Percentiles rank a stretch among this genome's conserved stretches.
These are phyloP conservation scores for Drosophila buzzatii DNA, from an alignment of 2,888 invertebrate genomes.

Conservation along the genomic window DNA sequence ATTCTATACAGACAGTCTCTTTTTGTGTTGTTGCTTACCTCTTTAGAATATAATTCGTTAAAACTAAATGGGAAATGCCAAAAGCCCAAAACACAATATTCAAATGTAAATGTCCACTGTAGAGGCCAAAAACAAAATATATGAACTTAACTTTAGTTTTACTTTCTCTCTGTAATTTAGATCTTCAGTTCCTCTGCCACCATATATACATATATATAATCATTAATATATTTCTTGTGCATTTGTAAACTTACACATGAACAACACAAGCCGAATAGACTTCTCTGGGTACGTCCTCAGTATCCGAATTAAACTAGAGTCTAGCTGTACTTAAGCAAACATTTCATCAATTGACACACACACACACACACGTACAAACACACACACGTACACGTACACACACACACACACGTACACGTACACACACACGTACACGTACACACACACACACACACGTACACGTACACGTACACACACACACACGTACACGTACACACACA, in stretches of 20 bases:
- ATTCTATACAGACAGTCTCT: constrained; percentile 14
- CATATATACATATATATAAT: not conserved
- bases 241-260: constrained; percentile 57
- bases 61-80: constrained; percentile 3
- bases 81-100: not conserved
- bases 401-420: constrained; percentile 1
- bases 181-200: constrained; percentile 12
- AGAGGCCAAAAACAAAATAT: not conserved
- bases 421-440: too few species aligned
- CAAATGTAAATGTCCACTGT: not conserved
- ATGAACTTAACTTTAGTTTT: not conserved
- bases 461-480: constrained; percentile 4
- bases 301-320: constrained; percentile 16
- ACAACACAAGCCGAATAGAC: constrained; percentile 33
- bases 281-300: constrained; percentile 38
- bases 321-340: constrained; percentile 52
- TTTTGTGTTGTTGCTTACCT: not conserved
- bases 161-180: not conserved
- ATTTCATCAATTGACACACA: constrained; percentile 9
- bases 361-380: not conserved
- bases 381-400: not conserved
- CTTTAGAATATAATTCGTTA: constrained; percentile 7
- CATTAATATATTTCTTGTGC: constrained; percentile 37
- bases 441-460: not conserved
- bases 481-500: not conserved